Percentiles rank a stretch among this genome's conserved stretches.
phyloP scores from a whole-genome alignment of 2,113 vertebrate species.

The Brachypteracias leptosomus region DNA sequence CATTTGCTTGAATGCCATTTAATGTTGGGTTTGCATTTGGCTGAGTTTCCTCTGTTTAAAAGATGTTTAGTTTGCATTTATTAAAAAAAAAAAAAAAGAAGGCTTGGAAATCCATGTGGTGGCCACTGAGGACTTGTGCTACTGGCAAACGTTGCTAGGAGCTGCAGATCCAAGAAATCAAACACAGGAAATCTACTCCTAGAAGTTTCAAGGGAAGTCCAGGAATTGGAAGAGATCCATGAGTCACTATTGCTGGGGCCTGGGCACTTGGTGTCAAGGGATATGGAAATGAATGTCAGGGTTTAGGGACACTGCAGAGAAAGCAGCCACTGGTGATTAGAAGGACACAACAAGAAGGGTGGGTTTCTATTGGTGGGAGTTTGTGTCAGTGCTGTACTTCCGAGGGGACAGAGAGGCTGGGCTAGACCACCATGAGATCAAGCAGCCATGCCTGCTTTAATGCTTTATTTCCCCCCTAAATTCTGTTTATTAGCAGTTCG shows the following conservation, averaged over 20 bases:
- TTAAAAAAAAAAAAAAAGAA: background rate
- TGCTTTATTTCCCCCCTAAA: background rate
- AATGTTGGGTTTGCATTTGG: constrained; percentile 4
- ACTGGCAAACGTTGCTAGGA: background rate
- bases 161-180: background rate
- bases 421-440: background rate
- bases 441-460: background rate
- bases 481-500: background rate
- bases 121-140: background rate
- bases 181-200: background rate
- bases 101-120: background rate
- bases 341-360: background rate
- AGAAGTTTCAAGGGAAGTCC: background rate
- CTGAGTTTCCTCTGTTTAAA: background rate
- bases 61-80: background rate
- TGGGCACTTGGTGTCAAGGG: background rate
- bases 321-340: background rate
- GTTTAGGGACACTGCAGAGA: background rate
- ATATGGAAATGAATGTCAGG: background rate
- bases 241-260: background rate
- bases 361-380: background rate
- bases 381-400: background rate
- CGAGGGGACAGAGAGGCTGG: background rate
- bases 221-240: background rate
- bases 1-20: constrained; percentile 3